A percentile compares a stretch with the other conserved stretches of the same genome.
Conservation (phyloP, 1,140 invertebrate species). For the Drosophila jambulina region DNA sequence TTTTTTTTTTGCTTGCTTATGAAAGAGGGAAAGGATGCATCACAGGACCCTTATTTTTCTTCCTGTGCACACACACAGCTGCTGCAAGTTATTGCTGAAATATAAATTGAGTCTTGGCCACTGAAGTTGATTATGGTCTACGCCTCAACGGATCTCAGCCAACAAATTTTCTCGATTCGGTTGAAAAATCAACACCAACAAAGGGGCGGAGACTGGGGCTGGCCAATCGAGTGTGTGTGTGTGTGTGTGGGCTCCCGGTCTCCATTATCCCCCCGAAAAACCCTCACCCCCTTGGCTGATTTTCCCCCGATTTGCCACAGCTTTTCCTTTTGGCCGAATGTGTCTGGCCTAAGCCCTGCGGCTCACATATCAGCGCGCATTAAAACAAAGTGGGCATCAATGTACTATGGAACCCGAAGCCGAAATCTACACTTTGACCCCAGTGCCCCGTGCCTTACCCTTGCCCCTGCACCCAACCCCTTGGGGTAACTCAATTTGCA, state of each 20-base stretch:
- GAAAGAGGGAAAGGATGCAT: too few species aligned
- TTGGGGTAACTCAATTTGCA: conserved; percentile 69
- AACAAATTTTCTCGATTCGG: conserved; percentile 81
- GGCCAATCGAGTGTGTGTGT: conserved; percentile 9
- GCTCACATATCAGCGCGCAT: conserved; percentile 81
- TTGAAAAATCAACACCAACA: conserved; percentile 78
- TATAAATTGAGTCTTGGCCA: conserved; percentile 82
- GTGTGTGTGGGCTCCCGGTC: conserved; percentile 16
- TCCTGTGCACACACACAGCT: conserved; percentile 39
- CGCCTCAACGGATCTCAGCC: conserved; percentile 77
- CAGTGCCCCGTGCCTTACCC: not conserved
- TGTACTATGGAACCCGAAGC: conserved; percentile 65
- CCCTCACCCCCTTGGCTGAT: not conserved
- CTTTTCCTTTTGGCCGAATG: conserved; percentile 37
- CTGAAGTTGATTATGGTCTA: conserved; percentile 82
- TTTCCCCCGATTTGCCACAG: conserved; percentile 12
- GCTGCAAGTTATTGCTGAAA: conserved; percentile 69
- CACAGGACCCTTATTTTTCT: not conserved
- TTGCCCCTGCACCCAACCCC: not conserved
- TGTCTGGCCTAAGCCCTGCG: conserved; percentile 73
- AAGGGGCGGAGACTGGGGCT: conserved; percentile 5
- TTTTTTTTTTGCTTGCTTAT: not conserved
- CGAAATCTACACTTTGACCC: conserved; percentile 35
- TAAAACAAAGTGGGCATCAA: conserved; percentile 82
- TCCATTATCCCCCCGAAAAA: not conserved